Evolutionary conservation across 2,888 invertebrate genomes (phyloP).

Genomic region (Agonum fuliginosum): DNA sequence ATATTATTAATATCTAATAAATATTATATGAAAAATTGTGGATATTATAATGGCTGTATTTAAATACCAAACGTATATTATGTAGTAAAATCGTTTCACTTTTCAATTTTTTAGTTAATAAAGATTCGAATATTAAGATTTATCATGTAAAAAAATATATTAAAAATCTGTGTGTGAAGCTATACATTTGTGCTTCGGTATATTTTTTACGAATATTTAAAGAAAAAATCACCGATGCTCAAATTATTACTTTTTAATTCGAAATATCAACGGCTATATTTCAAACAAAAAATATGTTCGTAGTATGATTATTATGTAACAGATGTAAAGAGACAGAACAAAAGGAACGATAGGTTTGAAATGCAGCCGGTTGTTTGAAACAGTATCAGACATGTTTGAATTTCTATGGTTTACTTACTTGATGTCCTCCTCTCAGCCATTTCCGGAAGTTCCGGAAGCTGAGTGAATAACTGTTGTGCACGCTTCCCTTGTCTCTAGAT

Average conservation of each 20-base stretch:
- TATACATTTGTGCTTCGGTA: conserved; percentile 58
- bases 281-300: neutral
- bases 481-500: conserved; percentile 59
- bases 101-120: conserved; percentile 53
- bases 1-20: conserved; percentile 40
- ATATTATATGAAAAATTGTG: conserved; percentile 53
- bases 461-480: conserved; percentile 54
- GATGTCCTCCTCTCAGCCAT: conserved; percentile 49
- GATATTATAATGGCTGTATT: conserved; percentile 58
- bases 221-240: conserved; percentile 55
- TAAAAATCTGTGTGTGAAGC: conserved; percentile 54
- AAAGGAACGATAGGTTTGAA: conserved; percentile 6
- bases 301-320: neutral
- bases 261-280: conserved; percentile 46
- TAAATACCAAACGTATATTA: conserved; percentile 57
- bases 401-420: conserved; percentile 49
- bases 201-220: conserved; percentile 53
- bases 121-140: conserved; percentile 46
- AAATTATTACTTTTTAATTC: conserved; percentile 53
- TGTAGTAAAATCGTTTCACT: conserved; percentile 50
- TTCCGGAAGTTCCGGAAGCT: conserved; percentile 10
- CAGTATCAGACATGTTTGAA: conserved; percentile 11
- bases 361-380: conserved; percentile 50
- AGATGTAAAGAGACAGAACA: neutral
- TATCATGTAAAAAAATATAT: conserved; percentile 51